phyloP scores from a whole-genome alignment of 1,140 invertebrate genomes.

The Drosophila mayri region DNA sequence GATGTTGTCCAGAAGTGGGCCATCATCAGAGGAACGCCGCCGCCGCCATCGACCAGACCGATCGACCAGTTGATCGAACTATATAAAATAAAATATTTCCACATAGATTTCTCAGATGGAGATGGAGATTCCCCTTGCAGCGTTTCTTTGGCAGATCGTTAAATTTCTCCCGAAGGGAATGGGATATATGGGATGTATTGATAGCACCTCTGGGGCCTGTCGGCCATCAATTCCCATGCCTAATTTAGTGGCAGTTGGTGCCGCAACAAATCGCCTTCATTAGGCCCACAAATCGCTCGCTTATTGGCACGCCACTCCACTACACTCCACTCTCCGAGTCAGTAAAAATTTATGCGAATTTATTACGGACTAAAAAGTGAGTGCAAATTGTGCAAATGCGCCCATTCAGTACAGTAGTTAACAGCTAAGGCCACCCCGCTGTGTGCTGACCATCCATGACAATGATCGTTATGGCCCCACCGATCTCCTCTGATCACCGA shows the following conservation, averaged over 20 bases:
- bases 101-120: constrained; percentile 68
- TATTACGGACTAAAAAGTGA: constrained; percentile 67
- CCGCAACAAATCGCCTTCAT: constrained; percentile 77
- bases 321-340: constrained; percentile 9
- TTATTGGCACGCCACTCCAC: constrained; percentile 64
- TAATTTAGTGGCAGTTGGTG: constrained; percentile 75
- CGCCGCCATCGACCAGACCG: not conserved
- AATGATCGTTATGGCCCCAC: constrained; percentile 51
- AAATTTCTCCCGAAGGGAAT: constrained; percentile 19
- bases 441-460: constrained; percentile 57
- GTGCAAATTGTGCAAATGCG: constrained; percentile 73
- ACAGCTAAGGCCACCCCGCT: constrained; percentile 69
- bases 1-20: constrained; percentile 65
- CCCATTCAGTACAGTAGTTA: constrained; percentile 72
- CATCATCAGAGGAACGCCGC: constrained; percentile 23
- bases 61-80: constrained; percentile 55
- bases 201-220: constrained; percentile 16
- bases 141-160: constrained; percentile 68
- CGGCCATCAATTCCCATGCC: constrained; percentile 61
- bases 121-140: constrained; percentile 5
- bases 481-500: not conserved
- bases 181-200: constrained; percentile 16
- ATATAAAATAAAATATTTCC: constrained; percentile 82
- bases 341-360: constrained; percentile 65
- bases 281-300: constrained; percentile 74